Percentiles rank a stretch among this genome's conserved stretches.
These are phyloP conservation scores for Hydrolagus affinis DNA, from an alignment of 2,113 vertebrate genomes.

Conservation along the genomic window DNA sequence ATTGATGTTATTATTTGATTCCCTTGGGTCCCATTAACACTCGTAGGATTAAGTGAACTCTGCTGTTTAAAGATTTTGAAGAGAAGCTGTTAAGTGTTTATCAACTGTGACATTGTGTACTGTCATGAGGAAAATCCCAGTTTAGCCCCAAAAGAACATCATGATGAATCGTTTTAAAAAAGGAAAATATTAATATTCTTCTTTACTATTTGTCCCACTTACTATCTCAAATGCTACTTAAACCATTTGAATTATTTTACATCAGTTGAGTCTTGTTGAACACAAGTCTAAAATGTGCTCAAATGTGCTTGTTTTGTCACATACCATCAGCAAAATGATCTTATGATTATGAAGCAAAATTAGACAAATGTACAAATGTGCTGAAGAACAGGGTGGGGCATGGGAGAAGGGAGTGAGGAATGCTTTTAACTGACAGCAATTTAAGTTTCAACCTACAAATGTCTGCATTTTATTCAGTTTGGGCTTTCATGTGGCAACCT, in stretches of 20 bases:
- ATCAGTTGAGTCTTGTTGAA: too few relatives aligned
- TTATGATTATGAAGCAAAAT: not conserved
- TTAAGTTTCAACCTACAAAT: too few relatives aligned
- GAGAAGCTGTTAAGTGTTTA: not conserved
- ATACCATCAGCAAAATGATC: not conserved
- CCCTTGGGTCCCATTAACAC: constrained; percentile 27
- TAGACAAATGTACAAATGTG: not conserved
- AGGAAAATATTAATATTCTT: constrained; percentile 8
- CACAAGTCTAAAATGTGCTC: not conserved
- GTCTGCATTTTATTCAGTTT: too few relatives aligned
- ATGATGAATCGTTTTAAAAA: constrained; percentile 17
- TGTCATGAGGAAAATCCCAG: constrained; percentile 10
- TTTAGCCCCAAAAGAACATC: not conserved
- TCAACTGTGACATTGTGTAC: constrained; percentile 1
- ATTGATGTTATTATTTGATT: constrained; percentile 30
- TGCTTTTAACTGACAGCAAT: too few relatives aligned
- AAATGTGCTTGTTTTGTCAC: not conserved
- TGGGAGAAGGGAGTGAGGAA: too few relatives aligned
- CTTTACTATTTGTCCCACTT: not conserved
- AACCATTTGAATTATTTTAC: not conserved
- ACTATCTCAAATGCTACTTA: not conserved
- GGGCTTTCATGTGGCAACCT: too few relatives aligned
- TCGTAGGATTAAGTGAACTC: constrained; percentile 14
- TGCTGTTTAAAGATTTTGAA: constrained; percentile 26
- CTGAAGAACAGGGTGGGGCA: too few relatives aligned